These are phyloP conservation scores for Turdus rufiventris DNA, from an alignment of 2,113 vertebrate species.

Conservation along the genomic window DNA sequence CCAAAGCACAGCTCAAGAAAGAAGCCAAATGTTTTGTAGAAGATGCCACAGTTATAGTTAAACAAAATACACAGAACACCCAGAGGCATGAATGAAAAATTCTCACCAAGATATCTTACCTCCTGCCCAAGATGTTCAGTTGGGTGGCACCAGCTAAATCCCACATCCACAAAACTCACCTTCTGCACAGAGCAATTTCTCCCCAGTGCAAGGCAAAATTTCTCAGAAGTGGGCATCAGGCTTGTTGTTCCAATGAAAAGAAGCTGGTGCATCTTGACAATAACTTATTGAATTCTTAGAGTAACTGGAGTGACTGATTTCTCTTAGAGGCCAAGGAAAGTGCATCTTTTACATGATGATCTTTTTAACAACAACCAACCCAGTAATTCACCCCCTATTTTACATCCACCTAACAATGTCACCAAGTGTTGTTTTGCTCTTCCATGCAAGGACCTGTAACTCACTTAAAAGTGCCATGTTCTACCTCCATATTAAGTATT, in stretches of 20 bases:
- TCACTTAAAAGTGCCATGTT: background rate
- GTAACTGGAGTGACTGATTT: background rate
- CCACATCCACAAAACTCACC: background rate
- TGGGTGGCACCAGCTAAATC: background rate
- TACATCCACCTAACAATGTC: background rate
- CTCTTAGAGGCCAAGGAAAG: background rate
- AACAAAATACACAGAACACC: background rate
- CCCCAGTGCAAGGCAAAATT: background rate
- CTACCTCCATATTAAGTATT: background rate
- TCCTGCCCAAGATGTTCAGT: background rate
- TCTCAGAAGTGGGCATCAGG: background rate
- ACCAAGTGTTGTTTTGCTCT: background rate
- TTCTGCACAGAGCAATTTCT: background rate
- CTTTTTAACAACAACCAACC: background rate
- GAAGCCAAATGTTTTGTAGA: background rate
- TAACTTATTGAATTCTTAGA: background rate
- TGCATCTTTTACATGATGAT: accelerated
- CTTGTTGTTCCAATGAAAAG: background rate
- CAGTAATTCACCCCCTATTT: background rate
- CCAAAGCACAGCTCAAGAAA: background rate
- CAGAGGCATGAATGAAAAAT: background rate
- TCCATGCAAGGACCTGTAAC: background rate
- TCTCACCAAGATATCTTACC: background rate
- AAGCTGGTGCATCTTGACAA: background rate
- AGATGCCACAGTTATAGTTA: background rate